Percentiles rank a stretch among this genome's conserved stretches.
Evolutionary conservation across 2,888 invertebrate genomes (phyloP).

Genomic region (Strigamia crassipes): DNA sequence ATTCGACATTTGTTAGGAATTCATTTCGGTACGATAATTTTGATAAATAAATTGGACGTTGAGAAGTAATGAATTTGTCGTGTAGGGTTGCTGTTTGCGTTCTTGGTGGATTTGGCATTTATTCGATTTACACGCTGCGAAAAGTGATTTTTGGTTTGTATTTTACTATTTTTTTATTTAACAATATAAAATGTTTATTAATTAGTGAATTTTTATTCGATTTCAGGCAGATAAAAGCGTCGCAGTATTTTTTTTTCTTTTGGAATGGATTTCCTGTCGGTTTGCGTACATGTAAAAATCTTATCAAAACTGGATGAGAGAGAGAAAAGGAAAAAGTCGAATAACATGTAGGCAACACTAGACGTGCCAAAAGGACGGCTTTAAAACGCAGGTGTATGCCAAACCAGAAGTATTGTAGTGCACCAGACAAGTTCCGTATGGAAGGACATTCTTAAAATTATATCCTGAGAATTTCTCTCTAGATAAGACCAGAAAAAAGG

Average conservation of each 20-base stretch:
- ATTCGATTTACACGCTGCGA: background rate
- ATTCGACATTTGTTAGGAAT: background rate
- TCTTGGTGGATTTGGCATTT: background rate
- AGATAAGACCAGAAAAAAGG: background rate
- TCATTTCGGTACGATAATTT: background rate
- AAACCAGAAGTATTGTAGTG: background rate
- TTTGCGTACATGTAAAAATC: too few species aligned
- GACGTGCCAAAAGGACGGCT: background rate
- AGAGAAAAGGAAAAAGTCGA: background rate
- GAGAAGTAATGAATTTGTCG: too few species aligned
- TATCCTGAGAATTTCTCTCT: background rate
- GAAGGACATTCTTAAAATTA: background rate
- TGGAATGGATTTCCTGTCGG: too few species aligned
- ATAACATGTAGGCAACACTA: background rate
- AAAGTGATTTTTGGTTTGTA: too few species aligned
- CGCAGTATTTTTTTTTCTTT: too few species aligned
- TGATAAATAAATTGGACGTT: too few species aligned
- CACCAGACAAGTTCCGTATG: background rate
- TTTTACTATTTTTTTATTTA: too few species aligned
- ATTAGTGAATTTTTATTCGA: too few species aligned
- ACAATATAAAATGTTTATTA: too few species aligned
- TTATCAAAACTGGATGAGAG: background rate
- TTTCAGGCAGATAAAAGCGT: too few species aligned
- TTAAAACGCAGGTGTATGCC: background rate
- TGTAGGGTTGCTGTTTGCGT: background rate